Evolutionary conservation across 1,140 invertebrate genomes (phyloP).

Genomic region (Formica exsecta): DNA sequence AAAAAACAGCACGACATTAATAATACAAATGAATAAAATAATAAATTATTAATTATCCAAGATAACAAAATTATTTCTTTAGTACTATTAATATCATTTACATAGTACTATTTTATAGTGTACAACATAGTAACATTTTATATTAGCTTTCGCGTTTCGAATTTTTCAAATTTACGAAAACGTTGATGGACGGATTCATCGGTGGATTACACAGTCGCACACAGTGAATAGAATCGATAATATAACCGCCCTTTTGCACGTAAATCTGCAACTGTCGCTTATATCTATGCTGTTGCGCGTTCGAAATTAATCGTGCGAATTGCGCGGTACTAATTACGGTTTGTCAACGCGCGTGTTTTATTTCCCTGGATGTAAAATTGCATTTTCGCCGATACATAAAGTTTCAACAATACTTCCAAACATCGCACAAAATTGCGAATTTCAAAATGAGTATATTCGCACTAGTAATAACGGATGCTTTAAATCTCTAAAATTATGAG

Average conservation of each 20-base stretch:
- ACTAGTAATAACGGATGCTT: neutral
- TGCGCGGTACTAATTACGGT: constrained; percentile 20
- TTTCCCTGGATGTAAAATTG: constrained; percentile 8
- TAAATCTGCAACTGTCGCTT: constrained; percentile 29
- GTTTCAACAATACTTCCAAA: neutral
- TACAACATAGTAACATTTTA: too few species aligned
- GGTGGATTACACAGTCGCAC: neutral
- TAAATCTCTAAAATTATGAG: too few species aligned
- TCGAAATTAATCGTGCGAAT: constrained; percentile 17
- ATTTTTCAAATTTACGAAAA: constrained; percentile 12
- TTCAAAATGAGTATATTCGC: neutral
- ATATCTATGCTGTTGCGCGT: neutral
- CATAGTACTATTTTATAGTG: too few species aligned
- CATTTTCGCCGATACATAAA: neutral
- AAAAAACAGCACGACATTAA: neutral
- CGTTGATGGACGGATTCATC: neutral
- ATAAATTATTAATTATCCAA: too few species aligned
- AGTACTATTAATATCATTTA: too few species aligned
- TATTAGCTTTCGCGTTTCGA: neutral
- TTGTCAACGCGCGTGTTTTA: constrained; percentile 33
- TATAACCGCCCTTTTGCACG: neutral
- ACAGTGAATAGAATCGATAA: constrained; percentile 28
- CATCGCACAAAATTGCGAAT: neutral
- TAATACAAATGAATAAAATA: neutral
- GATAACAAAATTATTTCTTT: too few species aligned